Evolutionary conservation across 2,797 vertebrate species (phyloP).

Genomic region (Neosilurus hyrtlii): DNA sequence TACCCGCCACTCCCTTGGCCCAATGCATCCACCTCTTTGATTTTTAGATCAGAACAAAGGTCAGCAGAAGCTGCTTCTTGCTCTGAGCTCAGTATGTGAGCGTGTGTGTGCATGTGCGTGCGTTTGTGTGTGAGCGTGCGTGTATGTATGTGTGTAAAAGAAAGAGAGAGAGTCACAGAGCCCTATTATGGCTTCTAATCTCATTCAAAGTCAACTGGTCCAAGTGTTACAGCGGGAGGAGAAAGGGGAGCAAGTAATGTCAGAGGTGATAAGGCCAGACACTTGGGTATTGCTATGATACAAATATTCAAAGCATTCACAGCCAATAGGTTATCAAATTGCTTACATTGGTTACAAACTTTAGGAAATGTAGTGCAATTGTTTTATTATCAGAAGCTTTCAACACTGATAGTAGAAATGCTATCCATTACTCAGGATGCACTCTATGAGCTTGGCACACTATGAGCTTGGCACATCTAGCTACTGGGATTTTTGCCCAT

Average conservation of each 20-base stretch:
- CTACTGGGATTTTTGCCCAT: too few relatives aligned
- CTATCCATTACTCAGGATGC: too few relatives aligned
- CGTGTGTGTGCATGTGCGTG: slow-evolving; percentile 50
- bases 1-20: slow-evolving; percentile 53
- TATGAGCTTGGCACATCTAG: too few relatives aligned
- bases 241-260: slow-evolving; percentile 27
- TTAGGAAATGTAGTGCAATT: too few relatives aligned
- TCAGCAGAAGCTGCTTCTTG: slow-evolving; percentile 61
- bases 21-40: slow-evolving; percentile 67
- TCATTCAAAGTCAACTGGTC: slow-evolving; percentile 47
- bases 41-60: slow-evolving; percentile 79
- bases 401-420: too few relatives aligned
- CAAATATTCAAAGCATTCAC: not conserved
- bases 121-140: slow-evolving; percentile 37
- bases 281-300: not conserved
- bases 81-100: slow-evolving; percentile 53
- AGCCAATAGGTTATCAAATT: not conserved
- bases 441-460: too few relatives aligned
- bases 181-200: slow-evolving; percentile 60
- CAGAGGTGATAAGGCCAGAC: slow-evolving; percentile 42
- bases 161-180: not conserved
- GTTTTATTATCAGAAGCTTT: too few relatives aligned
- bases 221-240: slow-evolving; percentile 23
- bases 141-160: not conserved
- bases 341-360: not conserved